Conservation (phyloP, 2,113 vertebrate species). For the Redunca redunca region DNA sequence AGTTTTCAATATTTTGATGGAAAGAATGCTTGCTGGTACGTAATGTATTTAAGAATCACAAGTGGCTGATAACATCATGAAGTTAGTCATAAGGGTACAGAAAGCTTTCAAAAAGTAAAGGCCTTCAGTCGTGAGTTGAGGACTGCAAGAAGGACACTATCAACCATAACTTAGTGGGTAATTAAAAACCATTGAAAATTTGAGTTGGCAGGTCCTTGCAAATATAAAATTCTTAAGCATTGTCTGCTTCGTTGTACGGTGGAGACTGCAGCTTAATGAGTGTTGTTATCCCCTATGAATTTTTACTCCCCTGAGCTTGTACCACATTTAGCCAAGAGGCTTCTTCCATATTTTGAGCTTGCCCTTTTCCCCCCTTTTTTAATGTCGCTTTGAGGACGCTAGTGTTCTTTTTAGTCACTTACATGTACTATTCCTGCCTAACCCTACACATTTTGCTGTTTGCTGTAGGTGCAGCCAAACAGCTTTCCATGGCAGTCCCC, state of each 20-base stretch:
- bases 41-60: neutral
- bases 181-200: neutral
- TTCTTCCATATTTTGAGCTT: neutral
- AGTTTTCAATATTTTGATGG: neutral
- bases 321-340: neutral
- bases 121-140: neutral
- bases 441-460: neutral
- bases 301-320: neutral
- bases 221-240: neutral
- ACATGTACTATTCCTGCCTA: neutral
- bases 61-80: neutral
- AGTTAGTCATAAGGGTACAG: neutral
- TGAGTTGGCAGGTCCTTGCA: neutral
- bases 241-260: neutral
- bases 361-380: neutral
- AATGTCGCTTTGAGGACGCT: neutral
- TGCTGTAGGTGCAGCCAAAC: constrained; percentile 84
- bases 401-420: neutral
- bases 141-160: neutral
- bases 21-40: neutral
- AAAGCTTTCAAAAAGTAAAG: neutral
- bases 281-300: neutral
- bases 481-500: constrained; percentile 85
- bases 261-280: neutral
- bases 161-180: neutral